These are phyloP conservation scores for Manis crassicaudata DNA, from an alignment of 2,797 vertebrate species.

Conservation along the genomic window DNA sequence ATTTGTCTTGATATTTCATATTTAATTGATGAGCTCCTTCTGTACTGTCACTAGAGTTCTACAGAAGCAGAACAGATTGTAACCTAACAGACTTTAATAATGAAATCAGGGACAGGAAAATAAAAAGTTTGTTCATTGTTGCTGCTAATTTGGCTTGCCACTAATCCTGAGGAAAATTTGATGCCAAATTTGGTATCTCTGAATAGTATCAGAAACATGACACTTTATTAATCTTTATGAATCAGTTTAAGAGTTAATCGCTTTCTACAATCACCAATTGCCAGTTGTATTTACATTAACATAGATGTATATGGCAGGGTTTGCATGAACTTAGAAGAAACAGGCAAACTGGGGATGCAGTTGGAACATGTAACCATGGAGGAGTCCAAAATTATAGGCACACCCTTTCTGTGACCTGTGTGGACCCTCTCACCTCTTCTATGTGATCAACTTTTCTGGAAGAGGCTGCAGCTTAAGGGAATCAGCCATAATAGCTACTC, in stretches of 20 bases:
- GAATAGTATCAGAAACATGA: background rate
- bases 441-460: background rate
- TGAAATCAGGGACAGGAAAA: constrained; percentile 29
- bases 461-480: constrained; percentile 17
- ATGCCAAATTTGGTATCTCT: background rate
- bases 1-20: constrained; percentile 82
- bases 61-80: constrained; percentile 50
- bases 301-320: background rate
- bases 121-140: background rate
- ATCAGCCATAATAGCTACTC: constrained; percentile 14
- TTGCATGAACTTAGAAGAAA: constrained; percentile 12
- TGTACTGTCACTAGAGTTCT: constrained; percentile 58
- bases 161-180: background rate
- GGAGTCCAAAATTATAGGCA: background rate
- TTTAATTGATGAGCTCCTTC: constrained; percentile 77
- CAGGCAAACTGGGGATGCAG: background rate
- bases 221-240: background rate
- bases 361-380: background rate
- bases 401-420: background rate
- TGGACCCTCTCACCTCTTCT: background rate
- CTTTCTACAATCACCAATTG: background rate
- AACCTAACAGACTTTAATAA: constrained; percentile 57
- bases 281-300: background rate
- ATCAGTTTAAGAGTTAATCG: background rate
- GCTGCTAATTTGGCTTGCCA: background rate